Percentiles rank a stretch among this genome's conserved stretches.
Evolutionary conservation across 2,797 vertebrate genomes (phyloP).

Genomic region (Gastrophryne carolinensis): DNA sequence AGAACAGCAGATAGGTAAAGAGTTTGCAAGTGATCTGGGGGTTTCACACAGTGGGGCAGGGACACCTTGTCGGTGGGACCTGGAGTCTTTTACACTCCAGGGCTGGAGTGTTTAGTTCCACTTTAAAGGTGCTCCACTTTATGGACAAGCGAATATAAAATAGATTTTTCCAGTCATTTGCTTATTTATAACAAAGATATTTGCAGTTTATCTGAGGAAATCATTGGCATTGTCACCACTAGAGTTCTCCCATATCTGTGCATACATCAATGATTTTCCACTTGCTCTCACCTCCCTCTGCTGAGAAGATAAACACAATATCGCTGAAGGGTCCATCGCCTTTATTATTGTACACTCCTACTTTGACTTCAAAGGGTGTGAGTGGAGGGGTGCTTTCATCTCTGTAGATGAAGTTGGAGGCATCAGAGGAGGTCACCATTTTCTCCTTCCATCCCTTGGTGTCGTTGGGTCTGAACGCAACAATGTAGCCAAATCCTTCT

Average conservation of each 20-base stretch:
- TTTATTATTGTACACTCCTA: constrained; percentile 96
- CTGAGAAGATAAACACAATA: constrained; percentile 89
- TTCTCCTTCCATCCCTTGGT: constrained; percentile 96
- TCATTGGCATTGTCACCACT: no score
- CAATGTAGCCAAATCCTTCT: constrained; percentile 95
- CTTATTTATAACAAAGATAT: no score
- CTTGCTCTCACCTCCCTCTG: constrained; percentile 85
- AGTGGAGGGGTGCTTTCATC: constrained; percentile 96
- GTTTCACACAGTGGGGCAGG: no score
- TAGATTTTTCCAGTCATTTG: no score
- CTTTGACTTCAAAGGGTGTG: constrained; percentile 94
- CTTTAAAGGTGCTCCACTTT: no score
- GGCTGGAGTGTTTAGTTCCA: no score
- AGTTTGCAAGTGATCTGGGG: no score
- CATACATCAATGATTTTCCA: background rate
- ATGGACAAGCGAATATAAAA: no score
- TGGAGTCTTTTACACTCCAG: no score
- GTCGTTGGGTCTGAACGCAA: constrained; percentile 93
- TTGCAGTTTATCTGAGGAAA: no score
- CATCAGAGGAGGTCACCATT: constrained; percentile 95
- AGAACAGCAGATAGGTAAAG: no score
- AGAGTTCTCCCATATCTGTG: background rate
- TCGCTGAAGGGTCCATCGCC: constrained; percentile 94
- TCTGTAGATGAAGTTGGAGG: constrained; percentile 91
- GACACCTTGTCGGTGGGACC: no score